A percentile compares a stretch with the other conserved stretches of the same genome.
Conservation (phyloP, 1,140 invertebrate species). For the silkworm (Bombyx mori) region ASM3026992v2 NC_085127.1:14199001-14199500, state of each 20-base stretch:
- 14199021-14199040: no score
- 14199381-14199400: neutral
- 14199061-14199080: no score
- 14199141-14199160: no score
- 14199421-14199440: neutral
- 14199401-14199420: neutral
- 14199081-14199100: no score
- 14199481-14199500: neutral
- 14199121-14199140: no score
- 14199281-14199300: neutral
- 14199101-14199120: no score
- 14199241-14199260: neutral
- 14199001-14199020: no score
- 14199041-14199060: no score
- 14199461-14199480: neutral
- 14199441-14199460: neutral
- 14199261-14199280: neutral
- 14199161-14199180: no score
- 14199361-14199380: neutral
- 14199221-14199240: no score
- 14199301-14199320: slow-evolving; percentile 1
- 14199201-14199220: no score
- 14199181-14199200: no score
- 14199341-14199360: neutral
- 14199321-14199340: neutral